These are phyloP conservation scores for Dascyllus trimaculatus DNA, from an alignment of 2,113 vertebrate genomes.

Conservation along the genomic window DNA sequence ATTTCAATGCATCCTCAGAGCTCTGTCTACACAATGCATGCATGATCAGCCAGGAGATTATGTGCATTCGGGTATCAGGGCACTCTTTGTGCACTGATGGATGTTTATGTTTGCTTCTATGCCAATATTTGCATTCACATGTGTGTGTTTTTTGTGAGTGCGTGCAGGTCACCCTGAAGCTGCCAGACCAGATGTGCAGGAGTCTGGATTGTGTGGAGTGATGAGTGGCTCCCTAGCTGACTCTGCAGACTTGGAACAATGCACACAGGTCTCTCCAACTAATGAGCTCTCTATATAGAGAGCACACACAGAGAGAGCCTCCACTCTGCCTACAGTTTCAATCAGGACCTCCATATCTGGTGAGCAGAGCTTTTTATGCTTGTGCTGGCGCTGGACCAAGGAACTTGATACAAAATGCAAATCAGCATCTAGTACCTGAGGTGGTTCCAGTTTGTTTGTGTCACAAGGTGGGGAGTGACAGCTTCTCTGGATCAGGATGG, in stretches of 20 bases:
- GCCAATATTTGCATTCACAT: slow-evolving; percentile 55
- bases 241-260: slow-evolving; percentile 83
- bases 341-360: slow-evolving; percentile 75
- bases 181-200: slow-evolving; percentile 79
- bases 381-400: slow-evolving; percentile 71
- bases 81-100: slow-evolving; percentile 42
- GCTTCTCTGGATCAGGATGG: slow-evolving; percentile 58
- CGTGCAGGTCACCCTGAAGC: slow-evolving; percentile 79
- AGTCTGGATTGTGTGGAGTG: slow-evolving; percentile 73
- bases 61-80: slow-evolving; percentile 29
- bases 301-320: slow-evolving; percentile 58
- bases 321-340: slow-evolving; percentile 74
- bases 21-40: slow-evolving; percentile 53
- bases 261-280: slow-evolving; percentile 81
- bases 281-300: slow-evolving; percentile 81
- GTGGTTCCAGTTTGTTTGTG: slow-evolving; percentile 75
- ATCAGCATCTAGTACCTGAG: slow-evolving; percentile 74
- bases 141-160: slow-evolving; percentile 32
- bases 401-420: slow-evolving; percentile 79
- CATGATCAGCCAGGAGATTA: slow-evolving; percentile 66
- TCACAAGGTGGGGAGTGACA: slow-evolving; percentile 72
- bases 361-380: slow-evolving; percentile 70
- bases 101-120: slow-evolving; percentile 52
- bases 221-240: slow-evolving; percentile 82
- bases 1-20: slow-evolving; percentile 51